Percentiles rank a stretch among this genome's conserved stretches.
Evolutionary conservation across 2,797 vertebrate genomes (phyloP).

Genomic region (Tangara arthus): DNA sequence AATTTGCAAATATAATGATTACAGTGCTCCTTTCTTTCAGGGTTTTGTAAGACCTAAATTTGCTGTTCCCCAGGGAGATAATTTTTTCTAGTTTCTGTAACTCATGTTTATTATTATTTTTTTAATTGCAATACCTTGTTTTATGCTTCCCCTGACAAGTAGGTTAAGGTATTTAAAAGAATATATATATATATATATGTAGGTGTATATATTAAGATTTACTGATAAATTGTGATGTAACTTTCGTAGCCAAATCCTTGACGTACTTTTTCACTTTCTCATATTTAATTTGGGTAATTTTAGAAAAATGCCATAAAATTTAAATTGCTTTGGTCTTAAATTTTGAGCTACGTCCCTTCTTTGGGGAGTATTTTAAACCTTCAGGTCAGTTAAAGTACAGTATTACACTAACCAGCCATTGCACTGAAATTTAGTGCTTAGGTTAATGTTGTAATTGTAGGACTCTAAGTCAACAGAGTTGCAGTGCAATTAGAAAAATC

Average conservation of each 20-base stretch:
- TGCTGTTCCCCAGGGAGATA: neutral
- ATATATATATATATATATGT: too few relatives aligned
- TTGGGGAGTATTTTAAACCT: neutral
- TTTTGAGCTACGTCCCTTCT: neutral
- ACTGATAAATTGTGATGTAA: neutral
- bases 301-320: neutral
- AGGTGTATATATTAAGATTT: neutral
- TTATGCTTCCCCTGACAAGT: neutral
- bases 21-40: neutral
- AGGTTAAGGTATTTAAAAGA: neutral
- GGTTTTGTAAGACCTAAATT: neutral
- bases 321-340: neutral
- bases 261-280: neutral
- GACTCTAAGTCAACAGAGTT: neutral
- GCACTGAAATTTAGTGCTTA: neutral
- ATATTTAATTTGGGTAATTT: neutral
- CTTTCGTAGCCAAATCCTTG: neutral
- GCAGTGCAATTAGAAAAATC: neutral
- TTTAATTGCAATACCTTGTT: neutral
- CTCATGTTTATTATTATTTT: neutral
- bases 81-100: neutral
- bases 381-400: neutral
- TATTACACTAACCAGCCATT: neutral
- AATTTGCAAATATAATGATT: constrained; percentile 11
- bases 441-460: neutral